These are phyloP conservation scores for Synergus itoensis DNA, from an alignment of 2,888 invertebrate genomes.

Conservation along the genomic window DNA sequence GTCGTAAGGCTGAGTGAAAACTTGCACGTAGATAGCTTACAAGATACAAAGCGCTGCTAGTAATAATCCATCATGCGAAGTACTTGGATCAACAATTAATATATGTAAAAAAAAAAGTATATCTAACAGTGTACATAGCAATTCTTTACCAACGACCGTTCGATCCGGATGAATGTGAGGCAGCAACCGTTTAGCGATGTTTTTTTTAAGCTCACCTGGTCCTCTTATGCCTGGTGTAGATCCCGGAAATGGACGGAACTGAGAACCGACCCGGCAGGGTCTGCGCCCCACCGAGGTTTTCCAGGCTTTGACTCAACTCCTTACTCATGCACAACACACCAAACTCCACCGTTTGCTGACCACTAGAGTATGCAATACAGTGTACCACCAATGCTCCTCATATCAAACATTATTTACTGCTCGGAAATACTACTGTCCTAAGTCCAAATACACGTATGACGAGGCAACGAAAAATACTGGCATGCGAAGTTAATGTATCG, in stretches of 20 bases:
- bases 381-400: conserved; percentile 76
- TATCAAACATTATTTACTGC: conserved; percentile 65
- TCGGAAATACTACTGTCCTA: conserved; percentile 64
- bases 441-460: conserved; percentile 58
- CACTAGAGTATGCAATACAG: conserved; percentile 78
- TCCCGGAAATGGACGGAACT: conserved; percentile 84
- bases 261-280: conserved; percentile 85
- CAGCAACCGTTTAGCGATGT: conserved; percentile 48
- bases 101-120: neutral
- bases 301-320: conserved; percentile 80
- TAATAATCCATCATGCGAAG: conserved; percentile 27
- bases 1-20: conserved; percentile 54
- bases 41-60: conserved; percentile 40
- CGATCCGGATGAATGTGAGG: conserved; percentile 64
- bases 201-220: conserved; percentile 84
- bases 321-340: conserved; percentile 79
- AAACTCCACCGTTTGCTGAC: conserved; percentile 79
- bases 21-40: conserved; percentile 8
- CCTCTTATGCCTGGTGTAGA: conserved; percentile 90
- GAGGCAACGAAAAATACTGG: conserved; percentile 57
- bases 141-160: conserved; percentile 66
- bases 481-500: conserved; percentile 58
- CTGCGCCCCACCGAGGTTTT: conserved; percentile 82
- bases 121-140: conserved; percentile 4
- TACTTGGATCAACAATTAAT: conserved; percentile 33